Evolutionary conservation across 1,140 invertebrate genomes (phyloP).

Genomic region (Epicauta chinensis): DNA sequence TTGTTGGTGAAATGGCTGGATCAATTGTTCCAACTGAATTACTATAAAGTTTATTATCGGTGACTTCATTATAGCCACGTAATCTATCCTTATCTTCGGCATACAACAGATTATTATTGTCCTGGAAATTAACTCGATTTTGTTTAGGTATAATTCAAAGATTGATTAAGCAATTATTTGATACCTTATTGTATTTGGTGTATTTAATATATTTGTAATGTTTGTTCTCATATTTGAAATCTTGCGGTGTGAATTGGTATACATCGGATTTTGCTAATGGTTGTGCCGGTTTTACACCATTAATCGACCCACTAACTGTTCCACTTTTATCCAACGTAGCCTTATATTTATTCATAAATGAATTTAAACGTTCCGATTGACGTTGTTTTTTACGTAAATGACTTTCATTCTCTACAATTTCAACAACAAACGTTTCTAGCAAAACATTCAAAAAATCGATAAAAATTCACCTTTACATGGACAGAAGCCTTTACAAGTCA

Average conservation of each 20-base stretch:
- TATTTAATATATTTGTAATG: slow-evolving; percentile 76
- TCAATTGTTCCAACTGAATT: slow-evolving; percentile 25
- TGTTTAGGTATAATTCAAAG: no score
- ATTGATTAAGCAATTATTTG: no score
- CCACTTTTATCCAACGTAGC: slow-evolving; percentile 46
- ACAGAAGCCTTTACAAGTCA: slow-evolving; percentile 83
- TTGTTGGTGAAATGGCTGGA: slow-evolving; percentile 29
- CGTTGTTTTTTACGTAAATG: slow-evolving; percentile 56
- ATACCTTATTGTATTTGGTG: slow-evolving; percentile 63
- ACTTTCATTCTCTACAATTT: slow-evolving; percentile 48
- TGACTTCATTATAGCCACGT: slow-evolving; percentile 62
- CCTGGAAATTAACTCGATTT: slow-evolving; percentile 42
- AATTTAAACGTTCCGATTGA: slow-evolving; percentile 53
- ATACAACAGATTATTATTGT: slow-evolving; percentile 45
- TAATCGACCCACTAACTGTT: slow-evolving; percentile 39
- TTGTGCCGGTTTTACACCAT: slow-evolving; percentile 39
- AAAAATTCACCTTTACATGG: slow-evolving; percentile 67
- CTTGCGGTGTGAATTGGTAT: slow-evolving; percentile 65
- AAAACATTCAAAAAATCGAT: slow-evolving; percentile 15
- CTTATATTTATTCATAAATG: slow-evolving; percentile 61
- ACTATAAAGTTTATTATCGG: slow-evolving; percentile 46
- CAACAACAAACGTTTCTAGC: no score
- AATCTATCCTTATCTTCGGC: slow-evolving; percentile 60
- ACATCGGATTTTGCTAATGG: slow-evolving; percentile 39
- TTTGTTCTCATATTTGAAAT: slow-evolving; percentile 75